These are phyloP conservation scores for Zaprionus lachaisei DNA, from an alignment of 1,140 invertebrate genomes.

Conservation along the genomic window DNA sequence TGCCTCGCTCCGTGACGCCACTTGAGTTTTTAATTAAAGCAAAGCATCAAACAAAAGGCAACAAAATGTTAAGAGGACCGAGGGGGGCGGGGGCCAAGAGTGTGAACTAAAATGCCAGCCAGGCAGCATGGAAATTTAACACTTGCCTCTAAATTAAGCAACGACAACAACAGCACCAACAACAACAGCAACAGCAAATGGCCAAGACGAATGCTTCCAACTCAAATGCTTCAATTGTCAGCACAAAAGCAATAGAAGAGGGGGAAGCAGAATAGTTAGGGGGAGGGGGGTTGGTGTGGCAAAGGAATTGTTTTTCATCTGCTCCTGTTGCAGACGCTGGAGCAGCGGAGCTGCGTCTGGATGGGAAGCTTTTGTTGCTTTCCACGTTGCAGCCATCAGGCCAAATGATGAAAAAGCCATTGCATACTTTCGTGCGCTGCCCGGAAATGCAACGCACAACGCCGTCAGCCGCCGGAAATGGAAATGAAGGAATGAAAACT, in stretches of 20 bases:
- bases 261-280: not conserved
- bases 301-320: constrained; percentile 76
- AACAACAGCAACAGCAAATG: constrained; percentile 42
- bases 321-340: constrained; percentile 21
- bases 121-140: constrained; percentile 78
- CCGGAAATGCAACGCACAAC: constrained; percentile 67
- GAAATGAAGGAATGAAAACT: constrained; percentile 48
- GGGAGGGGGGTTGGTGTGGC: not conserved
- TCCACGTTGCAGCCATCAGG: constrained; percentile 75
- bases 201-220: constrained; percentile 62
- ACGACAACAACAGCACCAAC: constrained; percentile 53
- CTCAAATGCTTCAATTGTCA: constrained; percentile 66
- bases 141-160: constrained; percentile 78
- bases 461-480: constrained; percentile 38
- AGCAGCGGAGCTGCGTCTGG: constrained; percentile 4
- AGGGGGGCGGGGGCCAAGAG: constrained; percentile 9
- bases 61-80: constrained; percentile 67
- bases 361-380: constrained; percentile 69
- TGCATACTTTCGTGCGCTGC: constrained; percentile 79
- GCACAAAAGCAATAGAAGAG: constrained; percentile 29
- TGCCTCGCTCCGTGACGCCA: constrained; percentile 52
- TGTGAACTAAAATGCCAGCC: constrained; percentile 74
- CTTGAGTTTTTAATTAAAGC: constrained; percentile 81
- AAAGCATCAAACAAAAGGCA: constrained; percentile 72
- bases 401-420: constrained; percentile 80